A percentile compares a stretch with the other conserved stretches of the same genome.
Conservation (phyloP, 2,797 vertebrate genomes). For the Nannoperca australis region DNA sequence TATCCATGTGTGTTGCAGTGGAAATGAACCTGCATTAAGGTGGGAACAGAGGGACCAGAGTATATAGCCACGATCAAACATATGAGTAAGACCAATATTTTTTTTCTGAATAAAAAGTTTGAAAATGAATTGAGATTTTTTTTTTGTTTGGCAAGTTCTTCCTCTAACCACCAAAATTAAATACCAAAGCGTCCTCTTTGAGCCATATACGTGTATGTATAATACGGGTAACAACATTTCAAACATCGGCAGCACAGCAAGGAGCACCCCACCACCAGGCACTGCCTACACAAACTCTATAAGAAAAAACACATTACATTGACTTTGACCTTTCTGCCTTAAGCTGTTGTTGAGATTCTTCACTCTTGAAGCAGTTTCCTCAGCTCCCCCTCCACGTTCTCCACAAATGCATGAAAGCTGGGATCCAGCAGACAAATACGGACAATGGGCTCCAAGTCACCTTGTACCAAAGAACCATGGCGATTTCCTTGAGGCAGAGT, state of each 20-base stretch:
- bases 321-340: slow-evolving; percentile 64
- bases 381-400: slow-evolving; percentile 90
- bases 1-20: slow-evolving; percentile 92
- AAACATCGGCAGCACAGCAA: slow-evolving; percentile 35
- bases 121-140: slow-evolving; percentile 73
- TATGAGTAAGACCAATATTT: slow-evolving; percentile 93
- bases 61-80: slow-evolving; percentile 92
- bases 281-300: slow-evolving; percentile 61
- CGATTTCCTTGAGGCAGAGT: slow-evolving; percentile 73
- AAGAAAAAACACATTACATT: slow-evolving; percentile 34
- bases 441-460: slow-evolving; percentile 87
- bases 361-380: slow-evolving; percentile 84
- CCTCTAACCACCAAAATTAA: not conserved
- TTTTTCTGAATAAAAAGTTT: slow-evolving; percentile 97
- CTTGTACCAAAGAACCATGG: slow-evolving; percentile 69
- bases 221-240: slow-evolving; percentile 15
- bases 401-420: slow-evolving; percentile 91
- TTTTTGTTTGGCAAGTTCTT: slow-evolving; percentile 39
- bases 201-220: not conserved
- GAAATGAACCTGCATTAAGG: slow-evolving; percentile 87
- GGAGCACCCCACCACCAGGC: slow-evolving; percentile 42
- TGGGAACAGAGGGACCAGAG: slow-evolving; percentile 85
- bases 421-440: slow-evolving; percentile 91
- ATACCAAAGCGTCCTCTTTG: slow-evolving; percentile 8
- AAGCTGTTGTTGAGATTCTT: slow-evolving; percentile 64